phyloP scores from a whole-genome alignment of 2,113 vertebrate genomes.

The Polyodon spathula region DNA sequence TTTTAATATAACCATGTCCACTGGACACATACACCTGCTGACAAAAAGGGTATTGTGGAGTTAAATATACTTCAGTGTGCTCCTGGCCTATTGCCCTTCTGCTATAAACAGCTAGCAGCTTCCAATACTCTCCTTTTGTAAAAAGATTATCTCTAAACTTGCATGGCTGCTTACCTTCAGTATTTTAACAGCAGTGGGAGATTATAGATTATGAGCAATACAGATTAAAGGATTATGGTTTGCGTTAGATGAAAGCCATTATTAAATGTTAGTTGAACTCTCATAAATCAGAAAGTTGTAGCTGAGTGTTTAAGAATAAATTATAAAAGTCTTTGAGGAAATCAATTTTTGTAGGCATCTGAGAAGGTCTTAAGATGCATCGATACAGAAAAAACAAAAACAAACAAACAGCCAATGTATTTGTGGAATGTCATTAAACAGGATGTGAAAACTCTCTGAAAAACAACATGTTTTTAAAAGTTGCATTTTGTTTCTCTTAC shows the following conservation, averaged over 20 bases:
- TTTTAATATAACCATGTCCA: slow-evolving; percentile 12
- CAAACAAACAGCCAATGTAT: too few species aligned
- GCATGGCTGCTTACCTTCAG: slow-evolving; percentile 27
- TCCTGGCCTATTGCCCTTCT: slow-evolving; percentile 13
- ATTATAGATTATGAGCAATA: slow-evolving; percentile 27
- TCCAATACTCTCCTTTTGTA: slow-evolving; percentile 29
- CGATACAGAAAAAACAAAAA: too few species aligned
- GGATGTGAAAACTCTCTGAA: too few species aligned
- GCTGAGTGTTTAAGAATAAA: slow-evolving; percentile 1
- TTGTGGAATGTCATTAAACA: too few species aligned
- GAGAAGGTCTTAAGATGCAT: too few species aligned
- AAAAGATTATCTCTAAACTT: slow-evolving; percentile 36
- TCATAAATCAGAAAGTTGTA: slow-evolving; percentile 14
- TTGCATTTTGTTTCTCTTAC: too few species aligned
- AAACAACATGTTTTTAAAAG: too few species aligned
- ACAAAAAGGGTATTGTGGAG: slow-evolving; percentile 26
- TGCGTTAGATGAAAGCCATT: slow-evolving; percentile 33
- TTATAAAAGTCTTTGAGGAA: not conserved
- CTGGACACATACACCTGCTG: slow-evolving; percentile 23
- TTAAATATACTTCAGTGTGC: slow-evolving; percentile 21
- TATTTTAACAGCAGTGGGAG: slow-evolving; percentile 28
- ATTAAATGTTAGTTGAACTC: slow-evolving; percentile 28
- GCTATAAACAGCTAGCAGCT: slow-evolving; percentile 27
- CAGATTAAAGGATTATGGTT: slow-evolving; percentile 39
- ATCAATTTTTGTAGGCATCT: too few species aligned